Evolutionary conservation across 2,113 vertebrate genomes (phyloP).

Genomic region (Furnarius figulus): DNA sequence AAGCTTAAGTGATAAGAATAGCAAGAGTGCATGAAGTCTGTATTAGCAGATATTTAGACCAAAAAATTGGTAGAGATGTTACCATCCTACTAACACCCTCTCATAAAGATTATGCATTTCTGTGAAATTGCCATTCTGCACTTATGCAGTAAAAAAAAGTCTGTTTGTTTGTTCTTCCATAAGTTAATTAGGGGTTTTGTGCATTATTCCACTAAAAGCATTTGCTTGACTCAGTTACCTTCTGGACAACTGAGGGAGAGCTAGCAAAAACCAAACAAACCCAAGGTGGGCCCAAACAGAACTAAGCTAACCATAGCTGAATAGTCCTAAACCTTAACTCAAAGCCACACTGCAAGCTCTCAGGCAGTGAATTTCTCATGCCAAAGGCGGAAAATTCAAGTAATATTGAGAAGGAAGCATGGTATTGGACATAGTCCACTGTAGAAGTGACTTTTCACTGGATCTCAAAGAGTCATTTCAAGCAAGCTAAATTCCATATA

Average conservation of each 20-base stretch:
- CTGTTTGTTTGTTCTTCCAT: background rate
- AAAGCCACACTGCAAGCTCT: background rate
- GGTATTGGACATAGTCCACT: background rate
- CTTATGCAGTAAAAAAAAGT: background rate
- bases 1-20: slow-evolving; percentile 15
- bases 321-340: background rate
- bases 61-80: background rate
- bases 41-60: slow-evolving; percentile 5
- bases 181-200: fast-evolving
- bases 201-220: background rate
- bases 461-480: background rate
- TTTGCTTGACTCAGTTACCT: background rate
- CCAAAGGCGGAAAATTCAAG: background rate
- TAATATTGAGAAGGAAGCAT: background rate
- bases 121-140: background rate
- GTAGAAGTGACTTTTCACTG: background rate
- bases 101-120: background rate
- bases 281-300: background rate
- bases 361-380: background rate
- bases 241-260: background rate
- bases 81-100: background rate
- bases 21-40: background rate
- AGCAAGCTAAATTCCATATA: background rate
- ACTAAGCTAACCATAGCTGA: background rate
- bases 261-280: background rate